A percentile compares a stretch with the other conserved stretches of the same genome.
Conservation (phyloP, 2,797 vertebrate genomes). For the Jordanella pulchra region DNA sequence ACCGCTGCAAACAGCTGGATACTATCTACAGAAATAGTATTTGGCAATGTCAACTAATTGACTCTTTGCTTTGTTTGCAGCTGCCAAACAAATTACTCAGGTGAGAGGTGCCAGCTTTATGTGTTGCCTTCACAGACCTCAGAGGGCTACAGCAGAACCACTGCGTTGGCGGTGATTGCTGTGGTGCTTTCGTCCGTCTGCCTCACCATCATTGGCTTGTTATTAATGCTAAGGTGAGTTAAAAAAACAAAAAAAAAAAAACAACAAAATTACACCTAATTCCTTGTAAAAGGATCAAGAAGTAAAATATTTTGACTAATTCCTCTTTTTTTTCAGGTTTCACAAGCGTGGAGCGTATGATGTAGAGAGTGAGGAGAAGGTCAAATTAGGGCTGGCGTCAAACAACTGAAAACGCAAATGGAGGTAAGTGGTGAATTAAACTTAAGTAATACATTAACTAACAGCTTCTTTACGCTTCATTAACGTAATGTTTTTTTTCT, state of each 20-base stretch:
- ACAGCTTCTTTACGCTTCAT: not conserved
- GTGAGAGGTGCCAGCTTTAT: constrained; percentile 88
- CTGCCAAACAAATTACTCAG: constrained; percentile 87
- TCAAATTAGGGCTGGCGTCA: constrained; percentile 89
- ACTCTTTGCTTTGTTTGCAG: constrained; percentile 64
- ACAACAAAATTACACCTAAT: not conserved
- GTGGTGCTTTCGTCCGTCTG: constrained; percentile 93
- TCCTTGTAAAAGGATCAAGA: constrained; percentile 6
- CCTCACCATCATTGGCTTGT: constrained; percentile 89
- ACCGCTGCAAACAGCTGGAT: not conserved
- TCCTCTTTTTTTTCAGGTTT: constrained; percentile 81
- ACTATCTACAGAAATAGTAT: not conserved
- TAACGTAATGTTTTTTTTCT: constrained; percentile 9
- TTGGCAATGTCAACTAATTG: not conserved
- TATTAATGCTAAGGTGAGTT: constrained; percentile 91
- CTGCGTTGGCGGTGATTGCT: constrained; percentile 89
- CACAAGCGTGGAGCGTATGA: constrained; percentile 94
- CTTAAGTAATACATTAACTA: not conserved
- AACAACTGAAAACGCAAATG: constrained; percentile 85
- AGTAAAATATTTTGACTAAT: constrained; percentile 25
- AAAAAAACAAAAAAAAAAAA: too few relatives aligned
- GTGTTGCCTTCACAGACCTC: constrained; percentile 76
- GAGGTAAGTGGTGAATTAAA: constrained; percentile 67
- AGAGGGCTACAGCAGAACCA: constrained; percentile 87
- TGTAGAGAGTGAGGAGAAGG: constrained; percentile 96